Percentiles rank a stretch among this genome's conserved stretches.
These are phyloP conservation scores for Elgaria multicarinata DNA, from an alignment of 2,113 vertebrate genomes.

Conservation along the genomic window DNA sequence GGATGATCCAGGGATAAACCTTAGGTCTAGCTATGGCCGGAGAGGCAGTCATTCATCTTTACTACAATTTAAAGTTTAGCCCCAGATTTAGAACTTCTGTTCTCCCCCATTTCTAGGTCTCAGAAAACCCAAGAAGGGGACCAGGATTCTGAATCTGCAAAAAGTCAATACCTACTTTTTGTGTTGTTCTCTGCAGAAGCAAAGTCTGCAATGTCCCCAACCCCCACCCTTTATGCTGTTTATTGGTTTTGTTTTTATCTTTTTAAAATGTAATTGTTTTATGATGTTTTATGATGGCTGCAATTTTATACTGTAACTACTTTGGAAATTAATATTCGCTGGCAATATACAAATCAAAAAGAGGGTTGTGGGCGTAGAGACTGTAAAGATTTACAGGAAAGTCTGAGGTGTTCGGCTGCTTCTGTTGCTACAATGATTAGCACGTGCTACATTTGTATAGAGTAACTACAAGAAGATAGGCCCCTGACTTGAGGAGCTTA, in stretches of 20 bases:
- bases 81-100: not conserved
- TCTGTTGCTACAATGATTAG: too few species aligned
- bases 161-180: not conserved
- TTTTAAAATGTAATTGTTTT: not conserved
- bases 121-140: not conserved
- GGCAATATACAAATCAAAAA: not conserved
- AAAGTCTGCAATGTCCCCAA: not conserved
- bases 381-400: not conserved
- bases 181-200: not conserved
- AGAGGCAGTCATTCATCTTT: not conserved
- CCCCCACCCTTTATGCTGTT: not conserved
- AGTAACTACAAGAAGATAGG: not conserved
- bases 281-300: not conserved
- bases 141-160: not conserved
- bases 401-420: not conserved
- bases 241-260: not conserved
- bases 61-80: not conserved
- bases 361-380: not conserved
- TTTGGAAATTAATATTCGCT: not conserved
- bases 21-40: too few species aligned
- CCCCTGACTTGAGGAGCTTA: not conserved
- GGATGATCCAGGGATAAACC: too few species aligned
- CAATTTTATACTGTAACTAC: not conserved
- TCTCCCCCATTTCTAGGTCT: not conserved
- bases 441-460: not conserved